Base-by-base conservation (phyloP, 2,888 invertebrate genomes). In the Brachypalpus laphriformis region DNA sequence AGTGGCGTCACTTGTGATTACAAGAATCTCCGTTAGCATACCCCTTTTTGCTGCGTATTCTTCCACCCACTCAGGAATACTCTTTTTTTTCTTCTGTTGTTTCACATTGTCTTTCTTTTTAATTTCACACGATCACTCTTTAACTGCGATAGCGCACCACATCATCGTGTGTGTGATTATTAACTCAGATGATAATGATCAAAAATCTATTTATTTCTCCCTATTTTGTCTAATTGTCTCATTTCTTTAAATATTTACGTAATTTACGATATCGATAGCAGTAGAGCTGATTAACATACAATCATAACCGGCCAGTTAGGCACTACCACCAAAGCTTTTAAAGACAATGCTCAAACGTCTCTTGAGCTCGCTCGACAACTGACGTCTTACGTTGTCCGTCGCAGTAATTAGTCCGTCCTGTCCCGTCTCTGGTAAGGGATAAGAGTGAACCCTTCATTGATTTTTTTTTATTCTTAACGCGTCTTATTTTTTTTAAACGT, bases 331-430 rank as follows among this genome's bases (percentile, higher is more conserved):
- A 9, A 31, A 18, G 25, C 18, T 22, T 5, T 4, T 2, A 8
- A 28, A 63, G 54, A 40, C 47, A 61, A 25, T 34, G 66, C 40
- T 72, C 66, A 77, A 71, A 68, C 61, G 66, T 16, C 37, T 77
- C 47, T 72, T 45, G 45, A 61, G 28, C 56, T 75, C 25, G 63
- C 65, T 80, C 9, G 18, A n/a, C 28, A 66, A 34, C 45, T 31
- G 66, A 77, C 45, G 61, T 61, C 56, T 59, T 42, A 20, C 5
- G 49, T 14, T 9, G 37, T 76, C 14, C 31, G 22, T 40, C 16
- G 8, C 18, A 28, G 31, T 37, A 1, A 7, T 28, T 20, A 31
- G 20, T 57, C 51, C 37, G 49, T 54, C 28, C 34, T 18, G 49
- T 54, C 20, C 34, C 45, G 37, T 51, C n/a, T 40, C 28, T 42